A percentile compares a stretch with the other conserved stretches of the same genome.
Conservation (phyloP, 2,888 invertebrate genomes). For the Sphecodes monilicornis region DNA sequence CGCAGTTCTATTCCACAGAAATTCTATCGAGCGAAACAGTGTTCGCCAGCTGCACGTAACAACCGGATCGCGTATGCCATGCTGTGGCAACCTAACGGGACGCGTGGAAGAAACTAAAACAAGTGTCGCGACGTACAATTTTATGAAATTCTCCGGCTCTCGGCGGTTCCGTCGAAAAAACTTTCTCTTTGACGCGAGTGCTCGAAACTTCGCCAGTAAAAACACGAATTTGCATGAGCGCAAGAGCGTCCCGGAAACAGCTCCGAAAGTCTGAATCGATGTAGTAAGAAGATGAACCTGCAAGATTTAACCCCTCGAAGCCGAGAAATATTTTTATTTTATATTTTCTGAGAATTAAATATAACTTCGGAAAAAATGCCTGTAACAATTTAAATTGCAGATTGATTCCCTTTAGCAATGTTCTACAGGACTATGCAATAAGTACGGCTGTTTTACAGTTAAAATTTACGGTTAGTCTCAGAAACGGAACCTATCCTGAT, state of each 20-base stretch:
- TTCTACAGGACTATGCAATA: too few species aligned
- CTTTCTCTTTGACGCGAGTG: neutral
- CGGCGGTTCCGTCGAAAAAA: neutral
- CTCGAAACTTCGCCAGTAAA: neutral
- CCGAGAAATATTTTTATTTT: too few species aligned
- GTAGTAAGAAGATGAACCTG: neutral
- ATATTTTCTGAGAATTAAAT: too few species aligned
- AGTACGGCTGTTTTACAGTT: too few species aligned
- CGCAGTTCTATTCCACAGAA: neutral
- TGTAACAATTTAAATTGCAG: too few species aligned
- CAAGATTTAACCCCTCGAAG: neutral
- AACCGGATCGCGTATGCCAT: neutral
- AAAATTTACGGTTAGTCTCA: too few species aligned
- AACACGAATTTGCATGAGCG: neutral
- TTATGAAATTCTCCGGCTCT: neutral
- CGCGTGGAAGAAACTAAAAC: neutral
- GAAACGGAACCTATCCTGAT: too few species aligned
- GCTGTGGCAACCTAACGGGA: neutral
- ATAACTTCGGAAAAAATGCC: too few species aligned
- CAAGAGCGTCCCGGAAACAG: neutral
- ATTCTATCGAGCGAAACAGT: neutral
- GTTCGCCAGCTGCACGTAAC: slow-evolving; percentile 1
- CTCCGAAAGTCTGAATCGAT: neutral
- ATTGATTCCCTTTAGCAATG: too few species aligned
- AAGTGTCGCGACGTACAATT: neutral